A percentile compares a stretch with the other conserved stretches of the same genome.
phyloP scores from a whole-genome alignment of 2,888 invertebrate genomes.

The Metellina segmentata region DNA sequence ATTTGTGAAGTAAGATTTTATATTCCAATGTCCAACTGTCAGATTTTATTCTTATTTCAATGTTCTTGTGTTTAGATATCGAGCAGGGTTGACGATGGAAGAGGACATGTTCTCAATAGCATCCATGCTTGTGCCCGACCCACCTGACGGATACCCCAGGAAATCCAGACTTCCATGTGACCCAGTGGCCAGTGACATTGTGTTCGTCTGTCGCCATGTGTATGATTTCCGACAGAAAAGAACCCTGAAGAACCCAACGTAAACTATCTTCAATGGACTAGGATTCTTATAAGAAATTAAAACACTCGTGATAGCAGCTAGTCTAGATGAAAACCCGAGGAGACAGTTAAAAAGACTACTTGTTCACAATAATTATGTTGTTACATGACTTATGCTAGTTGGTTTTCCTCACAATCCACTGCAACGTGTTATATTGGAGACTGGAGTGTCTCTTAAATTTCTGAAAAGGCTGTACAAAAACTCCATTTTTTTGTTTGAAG shows the following conservation, averaged over 20 bases:
- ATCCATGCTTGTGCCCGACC: constrained; percentile 85
- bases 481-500: neutral
- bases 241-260: constrained; percentile 81
- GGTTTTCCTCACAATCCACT: constrained; percentile 3
- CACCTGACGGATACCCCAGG: constrained; percentile 78
- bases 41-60: too few relatives aligned
- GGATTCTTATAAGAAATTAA: constrained; percentile 4
- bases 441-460: neutral
- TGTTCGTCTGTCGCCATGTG: constrained; percentile 95
- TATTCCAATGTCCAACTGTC: too few relatives aligned
- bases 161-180: constrained; percentile 83
- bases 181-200: constrained; percentile 88
- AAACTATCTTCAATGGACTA: constrained; percentile 17
- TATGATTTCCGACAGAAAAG: constrained; percentile 96
- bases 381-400: constrained; percentile 53
- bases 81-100: constrained; percentile 90
- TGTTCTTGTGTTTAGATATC: constrained; percentile 85
- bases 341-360: constrained; percentile 39
- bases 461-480: neutral
- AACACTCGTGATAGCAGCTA: constrained; percentile 74
- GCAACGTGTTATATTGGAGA: neutral
- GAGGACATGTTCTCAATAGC: constrained; percentile 86
- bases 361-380: constrained; percentile 27
- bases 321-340: constrained; percentile 60
- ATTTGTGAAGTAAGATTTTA: too few relatives aligned